Percentiles rank a stretch among this genome's conserved stretches.
phyloP scores from a whole-genome alignment of 2,888 invertebrate genomes.

The Glyphotaelius pellucidus region DNA sequence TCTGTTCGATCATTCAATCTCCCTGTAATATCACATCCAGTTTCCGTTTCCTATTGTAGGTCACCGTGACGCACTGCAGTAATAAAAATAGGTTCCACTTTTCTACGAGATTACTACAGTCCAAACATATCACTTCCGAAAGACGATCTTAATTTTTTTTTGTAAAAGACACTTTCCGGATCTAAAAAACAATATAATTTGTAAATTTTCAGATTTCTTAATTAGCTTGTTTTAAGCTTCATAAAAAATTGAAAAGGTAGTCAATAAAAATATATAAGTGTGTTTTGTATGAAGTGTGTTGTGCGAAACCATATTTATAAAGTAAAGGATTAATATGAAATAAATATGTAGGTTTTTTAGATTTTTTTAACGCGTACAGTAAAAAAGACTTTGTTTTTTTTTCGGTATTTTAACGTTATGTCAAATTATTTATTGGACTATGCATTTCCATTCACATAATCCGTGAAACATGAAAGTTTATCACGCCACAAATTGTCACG shows the following conservation, averaged over 20 bases:
- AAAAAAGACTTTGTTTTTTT: background rate
- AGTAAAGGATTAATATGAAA: background rate
- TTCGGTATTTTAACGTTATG: background rate
- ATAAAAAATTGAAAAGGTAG: background rate
- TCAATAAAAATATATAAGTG: background rate
- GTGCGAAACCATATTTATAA: background rate
- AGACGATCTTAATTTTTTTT: conserved; percentile 45
- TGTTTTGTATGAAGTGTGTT: background rate
- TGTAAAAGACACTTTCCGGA: conserved; percentile 61
- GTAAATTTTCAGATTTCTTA: background rate
- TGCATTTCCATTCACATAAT: conserved; percentile 16
- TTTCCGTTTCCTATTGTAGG: background rate
- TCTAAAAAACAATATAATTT: conserved; percentile 54
- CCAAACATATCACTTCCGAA: conserved; percentile 29
- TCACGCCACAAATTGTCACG: conserved; percentile 1
- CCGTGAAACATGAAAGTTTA: background rate
- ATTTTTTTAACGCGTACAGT: background rate
- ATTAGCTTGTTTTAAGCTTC: background rate
- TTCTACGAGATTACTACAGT: conserved; percentile 10
- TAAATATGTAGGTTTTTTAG: background rate
- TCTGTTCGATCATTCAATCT: conserved; percentile 25
- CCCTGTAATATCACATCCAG: conserved; percentile 44
- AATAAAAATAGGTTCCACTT: conserved; percentile 43
- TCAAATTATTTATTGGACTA: background rate
- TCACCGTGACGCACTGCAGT: conserved; percentile 45